Conservation (phyloP, 2,113 vertebrate genomes). For the Kobus ellipsiprymnus region DNA sequence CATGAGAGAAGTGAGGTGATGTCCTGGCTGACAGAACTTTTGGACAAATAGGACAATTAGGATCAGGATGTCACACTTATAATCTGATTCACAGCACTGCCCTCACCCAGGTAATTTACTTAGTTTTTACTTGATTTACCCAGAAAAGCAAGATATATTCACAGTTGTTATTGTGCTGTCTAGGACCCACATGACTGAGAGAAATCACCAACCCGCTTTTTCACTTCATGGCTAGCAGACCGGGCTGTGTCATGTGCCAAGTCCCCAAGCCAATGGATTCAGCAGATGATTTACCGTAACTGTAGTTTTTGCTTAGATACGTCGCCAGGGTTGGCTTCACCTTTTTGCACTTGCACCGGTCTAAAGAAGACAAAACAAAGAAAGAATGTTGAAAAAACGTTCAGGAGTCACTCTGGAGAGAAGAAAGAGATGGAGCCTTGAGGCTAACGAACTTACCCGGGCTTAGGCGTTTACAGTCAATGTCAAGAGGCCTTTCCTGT, state of each 20-base stretch:
- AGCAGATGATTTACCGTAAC: conserved; percentile 83
- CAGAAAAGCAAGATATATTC: neutral
- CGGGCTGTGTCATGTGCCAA: neutral
- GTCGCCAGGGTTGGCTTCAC: conserved; percentile 83
- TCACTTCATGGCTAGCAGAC: neutral
- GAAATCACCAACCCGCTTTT: neutral
- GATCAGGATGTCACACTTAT: neutral
- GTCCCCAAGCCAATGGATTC: neutral
- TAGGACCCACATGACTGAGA: neutral
- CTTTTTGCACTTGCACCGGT: conserved; percentile 85
- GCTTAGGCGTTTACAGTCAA: conserved; percentile 78
- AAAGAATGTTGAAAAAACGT: neutral
- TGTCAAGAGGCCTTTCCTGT: conserved; percentile 73
- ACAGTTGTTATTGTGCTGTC: neutral
- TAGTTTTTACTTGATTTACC: neutral
- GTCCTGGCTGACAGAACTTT: neutral
- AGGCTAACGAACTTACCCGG: conserved; percentile 75
- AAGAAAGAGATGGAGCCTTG: neutral
- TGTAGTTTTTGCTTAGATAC: conserved; percentile 87
- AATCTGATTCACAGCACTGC: neutral
- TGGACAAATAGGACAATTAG: neutral
- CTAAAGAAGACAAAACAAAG: conserved; percentile 70
- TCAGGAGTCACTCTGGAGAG: neutral
- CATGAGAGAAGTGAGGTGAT: neutral
- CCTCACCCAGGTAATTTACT: neutral